Evolutionary conservation across 1,140 invertebrate genomes (phyloP), one percentile per base, ranked within the genome.

Genomic region (Acromyrmex charruanus): DNA sequence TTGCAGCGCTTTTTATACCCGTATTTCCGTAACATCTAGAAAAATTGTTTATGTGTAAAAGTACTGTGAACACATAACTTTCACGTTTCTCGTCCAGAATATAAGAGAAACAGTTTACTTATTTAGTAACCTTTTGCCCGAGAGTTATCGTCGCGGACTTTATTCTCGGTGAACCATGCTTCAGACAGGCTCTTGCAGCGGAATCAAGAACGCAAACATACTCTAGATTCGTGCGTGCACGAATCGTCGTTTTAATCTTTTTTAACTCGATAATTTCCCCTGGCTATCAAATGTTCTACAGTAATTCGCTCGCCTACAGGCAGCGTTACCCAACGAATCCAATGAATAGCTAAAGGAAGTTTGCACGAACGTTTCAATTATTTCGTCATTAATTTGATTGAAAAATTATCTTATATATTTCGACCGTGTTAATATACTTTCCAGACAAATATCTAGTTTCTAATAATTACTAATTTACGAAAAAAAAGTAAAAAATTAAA

Each of bases 211-310:
- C 80, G 39, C 18, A 75, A 84, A 63, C 55, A 84, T 12, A 61
- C 25, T 44, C 10, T 63, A 84, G 39, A 82, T 75, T 74, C 44
- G 39, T 18, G 25, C 55, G 68, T 82, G 68, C 39, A 28, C 16
- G 53, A 16, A 49, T 82, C 16, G 35, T 39, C 65, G 25, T 61
- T 82, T 84, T 84, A 74, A 84, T 84, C 80, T 61, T 72, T 81
- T 81, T 84, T 74, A 84, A 84, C 44, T 74, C 55, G 80, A 63
- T 84, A 74, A 84, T 84, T 74, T 58, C 35, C 18, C 69, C 44
- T 49, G 69, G 12, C 25, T 75, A 75, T 61, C 80, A 84, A 84
- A 61, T 51, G 49, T 49, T 44, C 28, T 49, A 21, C 21, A 39
- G 25, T 61, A 44, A n/a, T 49, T 49, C 55, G 16, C 7, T 81